Conservation (phyloP, 1,140 invertebrate species). For the Choristoneura fumiferana region DNA sequence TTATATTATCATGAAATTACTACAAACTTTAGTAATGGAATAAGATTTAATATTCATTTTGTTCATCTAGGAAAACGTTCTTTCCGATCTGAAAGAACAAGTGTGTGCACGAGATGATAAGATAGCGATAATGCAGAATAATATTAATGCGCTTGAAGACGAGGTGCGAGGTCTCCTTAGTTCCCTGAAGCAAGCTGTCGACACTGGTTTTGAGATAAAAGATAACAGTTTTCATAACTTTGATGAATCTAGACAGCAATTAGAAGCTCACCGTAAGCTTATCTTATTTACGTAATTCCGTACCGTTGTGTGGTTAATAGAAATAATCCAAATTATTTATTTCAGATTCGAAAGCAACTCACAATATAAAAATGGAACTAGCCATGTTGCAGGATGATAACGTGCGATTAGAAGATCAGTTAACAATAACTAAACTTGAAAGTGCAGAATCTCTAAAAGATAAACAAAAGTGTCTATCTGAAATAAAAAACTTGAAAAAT, state of each 20-base stretch:
- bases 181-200: slow-evolving; percentile 42
- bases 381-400: slow-evolving; percentile 50
- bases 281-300: too few species aligned
- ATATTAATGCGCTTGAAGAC: slow-evolving; percentile 59
- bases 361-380: slow-evolving; percentile 64
- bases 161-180: slow-evolving; percentile 51
- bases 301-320: too few species aligned
- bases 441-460: slow-evolving; percentile 38
- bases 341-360: slow-evolving; percentile 63
- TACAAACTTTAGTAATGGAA: too few species aligned
- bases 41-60: too few species aligned
- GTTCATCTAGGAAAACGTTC: slow-evolving; percentile 45
- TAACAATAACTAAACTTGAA: slow-evolving; percentile 42
- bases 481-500: slow-evolving; percentile 44
- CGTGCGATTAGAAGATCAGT: slow-evolving; percentile 41
- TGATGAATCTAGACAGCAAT: slow-evolving; percentile 45
- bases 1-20: too few species aligned
- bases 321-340: too few species aligned
- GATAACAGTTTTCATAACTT: slow-evolving; percentile 49
- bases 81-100: slow-evolving; percentile 48
- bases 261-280: slow-evolving; percentile 65
- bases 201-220: slow-evolving; percentile 54
- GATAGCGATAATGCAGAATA: slow-evolving; percentile 62
- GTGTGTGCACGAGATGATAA: slow-evolving; percentile 47
- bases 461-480: slow-evolving; percentile 35